phyloP scores from a whole-genome alignment of 2,113 vertebrate genomes.

The Dolichallabes microphthalmus region DNA sequence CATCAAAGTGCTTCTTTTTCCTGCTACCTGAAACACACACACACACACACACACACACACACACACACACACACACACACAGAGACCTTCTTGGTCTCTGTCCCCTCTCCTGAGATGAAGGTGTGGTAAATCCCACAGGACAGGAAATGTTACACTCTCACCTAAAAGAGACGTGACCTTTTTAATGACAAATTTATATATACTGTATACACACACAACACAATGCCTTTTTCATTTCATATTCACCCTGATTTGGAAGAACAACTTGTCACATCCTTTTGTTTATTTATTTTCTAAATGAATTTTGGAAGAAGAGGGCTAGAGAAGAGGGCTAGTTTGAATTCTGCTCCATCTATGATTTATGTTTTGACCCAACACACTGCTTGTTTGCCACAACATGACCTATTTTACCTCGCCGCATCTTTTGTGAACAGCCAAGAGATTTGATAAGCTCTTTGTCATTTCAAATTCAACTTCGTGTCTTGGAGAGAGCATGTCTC shows the following conservation, averaged over 20 bases:
- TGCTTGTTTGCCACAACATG: not conserved
- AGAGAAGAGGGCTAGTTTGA: not conserved
- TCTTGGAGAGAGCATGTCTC: slow-evolving; percentile 27
- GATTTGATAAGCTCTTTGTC: slow-evolving; percentile 39
- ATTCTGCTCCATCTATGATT: slow-evolving; percentile 1
- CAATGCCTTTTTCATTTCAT: not conserved
- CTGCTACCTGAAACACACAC: slow-evolving; percentile 70
- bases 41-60: slow-evolving; percentile 33
- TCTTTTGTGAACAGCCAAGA: slow-evolving; percentile 16
- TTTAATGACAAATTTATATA: not conserved
- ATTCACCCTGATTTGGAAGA: not conserved
- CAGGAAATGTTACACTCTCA: slow-evolving; percentile 19
- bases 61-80: slow-evolving; percentile 28
- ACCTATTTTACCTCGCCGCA: slow-evolving; percentile 34
- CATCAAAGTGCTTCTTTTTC: slow-evolving; percentile 85
- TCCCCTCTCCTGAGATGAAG: slow-evolving; percentile 29
- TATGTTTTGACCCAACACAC: slow-evolving; percentile 25
- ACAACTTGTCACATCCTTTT: not conserved
- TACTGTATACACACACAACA: not conserved
- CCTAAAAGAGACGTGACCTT: slow-evolving; percentile 8
- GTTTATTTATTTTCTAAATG: not conserved
- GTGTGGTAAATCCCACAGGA: slow-evolving; percentile 51
- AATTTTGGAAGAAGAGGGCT: not conserved
- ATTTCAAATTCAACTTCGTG: slow-evolving; percentile 21
- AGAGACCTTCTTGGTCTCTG: slow-evolving; percentile 12